A percentile compares a stretch with the other conserved stretches of the same genome.
Conservation (phyloP, 2,888 invertebrate species). For the Tricholauxania praeusta region DNA sequence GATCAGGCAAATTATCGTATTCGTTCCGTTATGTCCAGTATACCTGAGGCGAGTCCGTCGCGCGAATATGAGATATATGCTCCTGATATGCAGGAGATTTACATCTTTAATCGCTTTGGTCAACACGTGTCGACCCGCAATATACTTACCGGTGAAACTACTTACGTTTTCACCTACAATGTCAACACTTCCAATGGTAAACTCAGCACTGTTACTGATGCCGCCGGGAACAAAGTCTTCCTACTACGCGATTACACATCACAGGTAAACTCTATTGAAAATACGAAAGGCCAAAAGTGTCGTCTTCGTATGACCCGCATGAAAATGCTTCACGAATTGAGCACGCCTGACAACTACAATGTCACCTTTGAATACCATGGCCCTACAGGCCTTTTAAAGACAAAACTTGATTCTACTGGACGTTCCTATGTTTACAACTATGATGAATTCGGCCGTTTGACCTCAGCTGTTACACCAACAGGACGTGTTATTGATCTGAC, state of each 20-base stretch:
- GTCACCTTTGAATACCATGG: constrained; percentile 95
- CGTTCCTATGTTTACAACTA: constrained; percentile 94
- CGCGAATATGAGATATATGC: constrained; percentile 95
- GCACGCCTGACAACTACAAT: constrained; percentile 93
- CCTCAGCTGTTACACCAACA: constrained; percentile 94
- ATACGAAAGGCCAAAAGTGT: constrained; percentile 93
- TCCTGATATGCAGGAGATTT: constrained; percentile 94
- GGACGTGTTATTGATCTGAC: constrained; percentile 90
- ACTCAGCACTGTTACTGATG: constrained; percentile 92
- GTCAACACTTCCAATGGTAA: constrained; percentile 97
- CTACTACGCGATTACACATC: constrained; percentile 85
- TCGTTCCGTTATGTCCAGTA: constrained; percentile 88
- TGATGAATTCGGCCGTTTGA: constrained; percentile 92
- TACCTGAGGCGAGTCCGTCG: constrained; percentile 85
- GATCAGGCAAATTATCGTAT: constrained; percentile 94
- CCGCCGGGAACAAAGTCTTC: constrained; percentile 91
- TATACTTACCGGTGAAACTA: constrained; percentile 93
- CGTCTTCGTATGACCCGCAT: constrained; percentile 91
- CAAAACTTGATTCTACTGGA: constrained; percentile 90
- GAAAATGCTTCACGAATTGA: constrained; percentile 90
- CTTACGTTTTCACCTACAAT: constrained; percentile 95
- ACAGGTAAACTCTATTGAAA: constrained; percentile 93
- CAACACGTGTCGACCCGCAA: constrained; percentile 95
- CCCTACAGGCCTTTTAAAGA: constrained; percentile 88
- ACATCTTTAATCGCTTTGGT: constrained; percentile 93